These are phyloP conservation scores for Hirundo rustica DNA, from an alignment of 2,797 vertebrate genomes.

Conservation along the genomic window DNA sequence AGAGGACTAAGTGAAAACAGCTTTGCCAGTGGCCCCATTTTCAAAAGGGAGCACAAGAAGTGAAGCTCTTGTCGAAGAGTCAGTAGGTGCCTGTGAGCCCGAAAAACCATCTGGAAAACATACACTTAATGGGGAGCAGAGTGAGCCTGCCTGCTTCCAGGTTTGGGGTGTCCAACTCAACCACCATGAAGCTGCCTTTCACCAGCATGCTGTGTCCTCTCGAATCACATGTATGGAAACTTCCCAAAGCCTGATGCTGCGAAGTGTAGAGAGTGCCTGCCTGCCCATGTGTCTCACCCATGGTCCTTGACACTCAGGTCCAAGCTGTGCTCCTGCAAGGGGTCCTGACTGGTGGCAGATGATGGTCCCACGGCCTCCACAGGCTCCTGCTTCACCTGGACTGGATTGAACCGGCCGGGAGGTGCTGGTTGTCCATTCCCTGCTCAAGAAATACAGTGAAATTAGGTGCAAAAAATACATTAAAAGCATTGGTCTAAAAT, in stretches of 20 bases:
- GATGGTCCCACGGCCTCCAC: constrained; percentile 68
- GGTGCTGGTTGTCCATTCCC: constrained; percentile 86
- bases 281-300: constrained; percentile 78
- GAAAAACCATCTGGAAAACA: background rate
- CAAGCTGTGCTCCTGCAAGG: constrained; percentile 91
- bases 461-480: background rate
- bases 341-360: constrained; percentile 78
- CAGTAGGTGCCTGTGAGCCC: background rate
- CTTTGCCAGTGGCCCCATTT: background rate
- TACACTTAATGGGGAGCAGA: background rate
- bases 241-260: background rate
- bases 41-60: background rate
- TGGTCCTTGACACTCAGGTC: constrained; percentile 95
- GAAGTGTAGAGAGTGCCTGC: background rate
- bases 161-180: background rate
- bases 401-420: constrained; percentile 83
- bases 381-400: constrained; percentile 89
- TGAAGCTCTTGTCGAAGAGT: background rate
- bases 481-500: background rate
- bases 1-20: background rate
- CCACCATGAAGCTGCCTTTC: background rate
- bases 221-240: background rate
- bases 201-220: background rate
- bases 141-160: background rate
- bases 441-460: constrained; percentile 66